phyloP scores from a whole-genome alignment of 1,140 invertebrate species.

The Globodera rostochiensis region DNA sequence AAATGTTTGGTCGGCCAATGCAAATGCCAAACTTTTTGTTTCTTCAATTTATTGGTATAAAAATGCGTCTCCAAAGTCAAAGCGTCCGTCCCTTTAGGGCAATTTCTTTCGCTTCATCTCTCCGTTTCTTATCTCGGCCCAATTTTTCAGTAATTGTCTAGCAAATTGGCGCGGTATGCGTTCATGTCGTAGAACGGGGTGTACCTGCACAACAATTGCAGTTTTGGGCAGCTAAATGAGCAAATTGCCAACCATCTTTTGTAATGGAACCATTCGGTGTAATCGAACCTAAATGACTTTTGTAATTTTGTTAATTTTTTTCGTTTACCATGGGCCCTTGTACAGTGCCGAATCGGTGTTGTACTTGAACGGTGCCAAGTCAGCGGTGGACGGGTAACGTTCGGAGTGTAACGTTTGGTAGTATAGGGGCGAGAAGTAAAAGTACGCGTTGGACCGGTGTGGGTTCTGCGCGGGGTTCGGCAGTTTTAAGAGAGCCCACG shows the following conservation, averaged over 20 bases:
- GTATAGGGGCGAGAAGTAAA: slow-evolving; percentile 23
- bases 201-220: slow-evolving; percentile 9
- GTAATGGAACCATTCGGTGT: slow-evolving; percentile 29
- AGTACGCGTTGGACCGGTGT: slow-evolving; percentile 23
- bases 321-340: slow-evolving; percentile 24
- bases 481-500: too few species aligned
- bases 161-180: slow-evolving; percentile 26
- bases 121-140: background rate
- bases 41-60: too few species aligned
- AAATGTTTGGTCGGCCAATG: too few species aligned
- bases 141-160: slow-evolving; percentile 18
- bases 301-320: background rate
- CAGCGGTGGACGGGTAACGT: slow-evolving; percentile 10
- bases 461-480: background rate
- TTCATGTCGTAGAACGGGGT: slow-evolving; percentile 31
- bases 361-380: slow-evolving; percentile 28
- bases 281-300: slow-evolving; percentile 23
- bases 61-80: too few species aligned
- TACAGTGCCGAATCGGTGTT: slow-evolving; percentile 23
- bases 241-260: slow-evolving; percentile 14
- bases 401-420: slow-evolving; percentile 21
- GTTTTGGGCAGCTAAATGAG: background rate
- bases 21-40: too few species aligned
- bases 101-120: background rate
- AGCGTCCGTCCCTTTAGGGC: too few species aligned